Evolutionary conservation across 2,888 invertebrate genomes (phyloP), one percentile per base, ranked within the genome.

Genomic region (Adela reaumurella): DNA sequence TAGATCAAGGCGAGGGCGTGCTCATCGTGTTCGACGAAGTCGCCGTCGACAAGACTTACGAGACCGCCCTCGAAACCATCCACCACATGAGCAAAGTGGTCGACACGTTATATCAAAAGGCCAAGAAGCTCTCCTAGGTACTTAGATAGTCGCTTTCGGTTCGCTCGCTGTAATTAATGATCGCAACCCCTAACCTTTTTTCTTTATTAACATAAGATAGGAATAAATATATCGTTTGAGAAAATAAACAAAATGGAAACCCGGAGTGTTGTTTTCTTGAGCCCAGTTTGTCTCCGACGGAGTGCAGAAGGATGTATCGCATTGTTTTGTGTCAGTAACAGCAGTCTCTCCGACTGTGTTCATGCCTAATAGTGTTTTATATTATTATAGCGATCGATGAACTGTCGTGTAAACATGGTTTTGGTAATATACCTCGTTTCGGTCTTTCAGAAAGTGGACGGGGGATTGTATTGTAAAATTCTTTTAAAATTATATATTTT

Each of bases 51-150:
- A 94, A 95, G 70, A 98, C 98, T 17, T 99, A 98, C 63, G 97
- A 96, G 81, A 92, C 94, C 63, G 95, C 97, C 50, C 81, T 99
- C 67, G 96, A 96, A 70, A 97, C 97, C 53, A 94, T 99, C 70
- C 96, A 97, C 69, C 96, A 93, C 74, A 97, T 99, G 96, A 96
- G 97, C 62, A 97, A 97, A 85, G 99, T 99, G 63, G 97, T 99
- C 60, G 99, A 99, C 77, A 95, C 97, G 48, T 86, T 99, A 59
- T 99, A 98, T 82, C 95, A 96, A 83, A 97, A 97, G 82, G 97
- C 98, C 57, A 97, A 98, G 83, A 97, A 97, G 79, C 85, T 99
- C 57, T 94, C 95, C 78, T 97, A 78, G 78, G 65, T 43, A 43
- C 43, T 14, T 35, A 35, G 35, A 4, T 14, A 24, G 8, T 24